Evolutionary conservation across 2,797 vertebrate species (phyloP), one percentile per base, ranked within the genome.

Genomic region (Poecilia gillii): DNA sequence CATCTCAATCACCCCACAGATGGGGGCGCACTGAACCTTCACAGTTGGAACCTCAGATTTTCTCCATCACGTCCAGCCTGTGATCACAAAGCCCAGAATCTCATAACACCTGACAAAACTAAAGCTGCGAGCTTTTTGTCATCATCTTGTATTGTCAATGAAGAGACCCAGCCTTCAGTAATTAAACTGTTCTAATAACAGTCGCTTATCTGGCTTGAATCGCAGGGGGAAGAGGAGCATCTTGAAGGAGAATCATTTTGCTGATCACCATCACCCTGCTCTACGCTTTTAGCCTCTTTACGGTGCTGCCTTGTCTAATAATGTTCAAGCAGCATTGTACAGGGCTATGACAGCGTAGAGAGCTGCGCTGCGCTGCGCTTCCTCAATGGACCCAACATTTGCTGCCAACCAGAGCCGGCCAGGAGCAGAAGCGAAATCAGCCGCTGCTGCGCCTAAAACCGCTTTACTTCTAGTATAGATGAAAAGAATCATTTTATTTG

Each of bases 301-400:
- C 95, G 94, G 94, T 96, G 96, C 95, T 96, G 96, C 95, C 95
- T 96, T 96, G 96, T 96, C 91, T 94, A 91, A 90, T 95, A 88
- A 91, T 88, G 94, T 94, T 96, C 96, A 96, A 96, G 95, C 96
- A 96, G 96, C 96, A 96, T 96, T 96, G 96, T 96, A 96, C 96
- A 96, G 96, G 96, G 96, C 95, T 96, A 96, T 96, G 95, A 96
- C 93, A 90, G 95, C 95, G 75, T 85, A 92, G 95, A 96, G 95
- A 93, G 81, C 88, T 77, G 90, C 43, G 76, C 81, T 77, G 90
- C 43, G 76, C 81, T 81, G 81, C 89, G 75, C 87, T 31, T 28
- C 39, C 75, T 76, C 66, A 1, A 79, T 82, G 84, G 86, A 91
- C 87, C 85, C 82, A 3, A 78, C 85, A 86, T 91, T 33, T 59